phyloP scores from a whole-genome alignment of 1,140 invertebrate species.

The Phymastichus coffea region DNA sequence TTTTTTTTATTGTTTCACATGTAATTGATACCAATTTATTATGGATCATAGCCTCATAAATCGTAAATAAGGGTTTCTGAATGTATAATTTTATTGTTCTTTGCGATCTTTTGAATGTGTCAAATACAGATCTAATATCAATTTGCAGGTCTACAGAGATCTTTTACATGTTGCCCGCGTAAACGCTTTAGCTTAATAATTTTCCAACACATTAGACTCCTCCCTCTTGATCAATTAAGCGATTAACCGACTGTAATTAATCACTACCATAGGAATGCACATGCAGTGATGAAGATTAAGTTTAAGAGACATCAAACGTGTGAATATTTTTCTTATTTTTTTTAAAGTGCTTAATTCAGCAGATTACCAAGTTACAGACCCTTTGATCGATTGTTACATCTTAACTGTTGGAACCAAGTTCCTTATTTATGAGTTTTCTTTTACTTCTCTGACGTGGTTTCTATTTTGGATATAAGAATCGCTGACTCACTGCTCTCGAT shows the following conservation, averaged over 20 bases:
- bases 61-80: slow-evolving; percentile 18
- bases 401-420: too few relatives aligned
- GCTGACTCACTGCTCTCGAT: background rate
- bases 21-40: slow-evolving; percentile 14
- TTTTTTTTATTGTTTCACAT: too few relatives aligned
- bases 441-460: slow-evolving; percentile 13
- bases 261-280: slow-evolving; percentile 13
- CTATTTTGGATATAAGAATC: background rate
- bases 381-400: slow-evolving; percentile 25
- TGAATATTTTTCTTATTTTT: slow-evolving; percentile 9
- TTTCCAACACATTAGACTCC: background rate
- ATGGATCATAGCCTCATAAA: slow-evolving; percentile 12
- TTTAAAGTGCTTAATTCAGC: slow-evolving; percentile 10
- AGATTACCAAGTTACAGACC: slow-evolving; percentile 27
- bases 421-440: background rate
- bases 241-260: slow-evolving; percentile 5
- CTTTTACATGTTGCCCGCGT: background rate
- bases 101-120: slow-evolving; percentile 20
- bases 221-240: slow-evolving; percentile 11
- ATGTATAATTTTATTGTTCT: background rate
- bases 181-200: background rate
- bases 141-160: slow-evolving; percentile 4
- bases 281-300: background rate
- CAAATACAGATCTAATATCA: slow-evolving; percentile 11
- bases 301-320: slow-evolving; percentile 11